A percentile compares a stretch with the other conserved stretches of the same genome.
These are phyloP conservation scores for Pristionchus mayeri DNA, from an alignment of 2,888 invertebrate species.

Conservation along the genomic window DNA sequence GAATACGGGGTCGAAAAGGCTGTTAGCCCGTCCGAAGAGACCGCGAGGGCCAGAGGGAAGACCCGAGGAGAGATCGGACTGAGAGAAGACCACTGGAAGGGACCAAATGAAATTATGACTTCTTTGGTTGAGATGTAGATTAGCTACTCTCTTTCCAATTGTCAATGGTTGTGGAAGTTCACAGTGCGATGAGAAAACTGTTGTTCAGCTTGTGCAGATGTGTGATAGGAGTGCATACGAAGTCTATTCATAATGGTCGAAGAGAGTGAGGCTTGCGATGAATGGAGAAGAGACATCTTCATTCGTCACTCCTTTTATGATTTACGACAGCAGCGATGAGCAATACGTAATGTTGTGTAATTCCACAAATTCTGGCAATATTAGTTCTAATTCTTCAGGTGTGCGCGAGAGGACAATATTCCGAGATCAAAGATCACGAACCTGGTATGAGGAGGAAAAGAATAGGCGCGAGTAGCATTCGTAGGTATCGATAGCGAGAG, in stretches of 20 bases:
- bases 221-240: no score
- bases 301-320: not conserved
- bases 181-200: no score
- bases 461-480: not conserved
- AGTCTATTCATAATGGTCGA: no score
- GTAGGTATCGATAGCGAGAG: slow-evolving; percentile 26
- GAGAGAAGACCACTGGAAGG: not conserved
- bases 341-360: not conserved
- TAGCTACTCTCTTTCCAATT: not conserved
- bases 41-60: not conserved
- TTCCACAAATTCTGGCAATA: no score
- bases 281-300: no score
- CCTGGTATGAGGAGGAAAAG: slow-evolving; percentile 23
- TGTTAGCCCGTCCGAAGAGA: slow-evolving; percentile 16
- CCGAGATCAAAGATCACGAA: not conserved
- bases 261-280: no score
- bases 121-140: not conserved
- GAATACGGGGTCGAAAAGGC: slow-evolving; percentile 21
- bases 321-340: not conserved
- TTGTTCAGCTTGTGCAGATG: no score
- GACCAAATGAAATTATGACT: not conserved
- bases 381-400: no score
- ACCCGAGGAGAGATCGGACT: not conserved
- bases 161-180: no score
- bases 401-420: not conserved